Conservation (phyloP, 1,140 invertebrate genomes). For the Drosophila takahashii region DNA sequence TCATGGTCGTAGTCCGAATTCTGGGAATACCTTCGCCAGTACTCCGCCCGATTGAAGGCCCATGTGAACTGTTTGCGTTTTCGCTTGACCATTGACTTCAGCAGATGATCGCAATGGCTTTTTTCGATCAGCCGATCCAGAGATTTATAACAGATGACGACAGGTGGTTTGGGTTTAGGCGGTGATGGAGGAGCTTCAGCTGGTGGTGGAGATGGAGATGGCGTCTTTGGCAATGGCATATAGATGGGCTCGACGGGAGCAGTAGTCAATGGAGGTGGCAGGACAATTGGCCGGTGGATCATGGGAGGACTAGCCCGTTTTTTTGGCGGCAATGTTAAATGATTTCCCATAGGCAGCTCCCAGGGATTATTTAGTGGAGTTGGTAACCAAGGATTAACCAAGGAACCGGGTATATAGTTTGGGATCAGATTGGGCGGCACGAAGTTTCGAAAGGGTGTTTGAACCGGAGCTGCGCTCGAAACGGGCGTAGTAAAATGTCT, state of each 20-base stretch:
- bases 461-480: background rate
- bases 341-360: background rate
- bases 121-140: conserved; percentile 27
- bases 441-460: background rate
- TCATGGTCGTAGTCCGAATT: conserved; percentile 28
- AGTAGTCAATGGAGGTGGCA: background rate
- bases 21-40: conserved; percentile 19
- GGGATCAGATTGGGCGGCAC: background rate
- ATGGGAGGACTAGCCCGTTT: background rate
- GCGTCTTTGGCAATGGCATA: background rate
- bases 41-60: conserved; percentile 14
- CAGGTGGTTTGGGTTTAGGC: background rate
- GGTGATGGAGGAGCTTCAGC: background rate
- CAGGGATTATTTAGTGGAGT: background rate
- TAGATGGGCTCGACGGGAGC: background rate
- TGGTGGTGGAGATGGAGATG: background rate
- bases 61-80: conserved; percentile 22
- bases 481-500: background rate
- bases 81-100: conserved; percentile 10
- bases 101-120: conserved; percentile 10
- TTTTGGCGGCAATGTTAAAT: too few relatives aligned
- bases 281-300: background rate
- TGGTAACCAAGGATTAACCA: background rate
- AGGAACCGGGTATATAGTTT: background rate
- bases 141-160: background rate